Evolutionary conservation across 2,888 invertebrate species (phyloP), one percentile per base, ranked within the genome.

Genomic region (Endotricha flammealis): DNA sequence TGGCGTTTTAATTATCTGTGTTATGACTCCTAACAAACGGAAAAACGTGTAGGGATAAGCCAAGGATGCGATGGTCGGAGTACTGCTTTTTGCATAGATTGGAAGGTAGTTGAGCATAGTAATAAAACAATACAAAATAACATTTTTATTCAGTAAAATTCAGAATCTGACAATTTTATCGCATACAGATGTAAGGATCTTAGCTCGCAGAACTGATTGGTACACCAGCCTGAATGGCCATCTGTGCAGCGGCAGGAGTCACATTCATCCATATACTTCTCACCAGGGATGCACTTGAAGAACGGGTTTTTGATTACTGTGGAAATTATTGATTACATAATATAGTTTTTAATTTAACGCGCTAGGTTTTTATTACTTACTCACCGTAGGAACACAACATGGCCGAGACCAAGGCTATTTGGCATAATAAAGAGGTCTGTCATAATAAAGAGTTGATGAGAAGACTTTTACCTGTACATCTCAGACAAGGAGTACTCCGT

Each of bases 211-310:
- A 54, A 81, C 67, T 81, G 83, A 57, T 85, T 73, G 49, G 80
- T 77, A 58, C 86, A 83, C 79, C 85, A 79, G 40, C 86, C 86
- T 13, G 59, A 49, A 57, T 69, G 77, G 2, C 86, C 85, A 49
- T 86, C 86, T 0, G 73, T 71, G 61, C 86, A 86, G 45, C 85
- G 80, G 59, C 85, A 86, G 1, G 82, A 81, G 62, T 82, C 83
- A 34, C 86, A 86, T 52, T 86, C 86, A 44, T 85, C 85, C 86
- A 86, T 86, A 57, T 86, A 86, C 64, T 83, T 83, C 72, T 86
- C 86, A 0, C 86, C 85, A 0, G 85, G 85, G 31, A 67, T 67
- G 65, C 86, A 86, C 42, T 79, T 80, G 78, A 86, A 86, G 79
- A 86, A 85, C 2, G 86, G 85, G 48, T 86, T 86, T 67, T 85